A percentile compares a stretch with the other conserved stretches of the same genome.
These are phyloP conservation scores for Penaeus indicus DNA, from an alignment of 1,140 invertebrate species.

Conservation along the genomic window DNA sequence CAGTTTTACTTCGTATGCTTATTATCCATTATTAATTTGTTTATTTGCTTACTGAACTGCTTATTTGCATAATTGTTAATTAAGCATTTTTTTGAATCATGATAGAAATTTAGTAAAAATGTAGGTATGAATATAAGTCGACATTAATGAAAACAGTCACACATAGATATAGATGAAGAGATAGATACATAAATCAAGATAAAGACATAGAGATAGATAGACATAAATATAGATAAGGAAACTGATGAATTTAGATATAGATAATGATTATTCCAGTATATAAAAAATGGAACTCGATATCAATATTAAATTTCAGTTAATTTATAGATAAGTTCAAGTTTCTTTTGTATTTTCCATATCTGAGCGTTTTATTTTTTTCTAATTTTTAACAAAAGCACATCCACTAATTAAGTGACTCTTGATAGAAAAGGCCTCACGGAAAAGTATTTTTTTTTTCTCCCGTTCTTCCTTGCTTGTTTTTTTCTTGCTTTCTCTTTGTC, in stretches of 20 bases:
- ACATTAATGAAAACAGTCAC: not conserved
- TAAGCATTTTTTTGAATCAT: not conserved
- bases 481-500: not conserved
- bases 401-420: too few species aligned
- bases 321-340: too few species aligned
- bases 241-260: not conserved
- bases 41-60: too few species aligned
- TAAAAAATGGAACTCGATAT: too few species aligned
- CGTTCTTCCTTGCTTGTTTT: not conserved
- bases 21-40: too few species aligned
- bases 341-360: too few species aligned
- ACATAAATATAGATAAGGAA: not conserved
- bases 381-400: too few species aligned
- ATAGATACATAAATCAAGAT: not conserved
- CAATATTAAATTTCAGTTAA: too few species aligned
- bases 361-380: too few species aligned
- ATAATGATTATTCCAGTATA: not conserved
- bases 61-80: too few species aligned
- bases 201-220: not conserved
- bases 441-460: not conserved
- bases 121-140: not conserved
- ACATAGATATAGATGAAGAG: not conserved
- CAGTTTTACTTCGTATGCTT: too few species aligned
- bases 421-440: not conserved
- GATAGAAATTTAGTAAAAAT: not conserved